Percentiles rank a stretch among this genome's conserved stretches.
Evolutionary conservation across 2,113 vertebrate genomes (phyloP).

Genomic region (Etia nguti): DNA sequence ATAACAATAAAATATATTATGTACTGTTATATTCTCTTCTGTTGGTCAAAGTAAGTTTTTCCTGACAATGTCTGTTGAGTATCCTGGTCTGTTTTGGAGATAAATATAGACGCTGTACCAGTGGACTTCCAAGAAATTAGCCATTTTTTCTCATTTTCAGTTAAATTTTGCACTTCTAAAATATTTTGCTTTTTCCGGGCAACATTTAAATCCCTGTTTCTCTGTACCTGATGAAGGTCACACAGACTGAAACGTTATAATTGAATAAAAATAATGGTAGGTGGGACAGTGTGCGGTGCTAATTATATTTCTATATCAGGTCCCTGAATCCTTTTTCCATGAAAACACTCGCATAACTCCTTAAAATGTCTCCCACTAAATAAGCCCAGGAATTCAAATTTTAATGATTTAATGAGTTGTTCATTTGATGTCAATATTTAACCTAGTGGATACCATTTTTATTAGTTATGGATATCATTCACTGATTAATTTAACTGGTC

Average conservation of each 20-base stretch:
- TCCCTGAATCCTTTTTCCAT: not conserved
- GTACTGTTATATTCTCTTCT: not conserved
- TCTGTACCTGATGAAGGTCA: not conserved
- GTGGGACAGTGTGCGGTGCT: not conserved
- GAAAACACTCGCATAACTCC: not conserved
- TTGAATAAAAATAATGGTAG: not conserved
- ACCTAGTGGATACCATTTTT: not conserved
- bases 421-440: not conserved
- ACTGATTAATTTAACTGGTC: not conserved
- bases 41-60: not conserved
- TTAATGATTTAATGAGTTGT: not conserved
- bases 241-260: not conserved
- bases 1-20: not conserved
- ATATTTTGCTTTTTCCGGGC: not conserved
- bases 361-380: not conserved
- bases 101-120: not conserved
- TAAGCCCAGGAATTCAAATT: not conserved
- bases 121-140: not conserved
- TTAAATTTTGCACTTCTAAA: not conserved
- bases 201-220: not conserved
- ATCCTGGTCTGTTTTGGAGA: not conserved
- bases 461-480: not conserved
- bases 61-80: not conserved
- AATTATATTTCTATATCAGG: not conserved
- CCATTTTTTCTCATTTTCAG: not conserved